These are phyloP conservation scores for Cyphomyrus plagiostoma DNA, from an alignment of 2,113 vertebrate species.

Conservation along the genomic window DNA sequence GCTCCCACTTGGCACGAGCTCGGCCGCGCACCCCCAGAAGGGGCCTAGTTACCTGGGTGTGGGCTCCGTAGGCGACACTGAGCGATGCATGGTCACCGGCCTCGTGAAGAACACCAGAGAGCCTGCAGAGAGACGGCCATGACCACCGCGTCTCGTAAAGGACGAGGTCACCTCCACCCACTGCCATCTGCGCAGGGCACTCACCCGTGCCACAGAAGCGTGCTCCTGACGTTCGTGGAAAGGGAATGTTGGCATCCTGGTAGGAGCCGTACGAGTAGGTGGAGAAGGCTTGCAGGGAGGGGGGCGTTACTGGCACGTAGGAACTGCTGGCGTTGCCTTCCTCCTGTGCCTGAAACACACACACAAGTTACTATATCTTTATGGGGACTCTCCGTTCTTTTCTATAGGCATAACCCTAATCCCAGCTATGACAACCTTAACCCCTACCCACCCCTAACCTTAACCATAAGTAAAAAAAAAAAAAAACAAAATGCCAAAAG, in stretches of 20 bases:
- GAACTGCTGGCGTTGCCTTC: constrained; percentile 74
- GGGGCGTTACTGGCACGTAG: constrained; percentile 75
- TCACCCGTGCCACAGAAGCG: constrained; percentile 91
- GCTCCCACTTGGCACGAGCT: constrained; percentile 36
- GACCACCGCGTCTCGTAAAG: neutral
- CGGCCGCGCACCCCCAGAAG: neutral
- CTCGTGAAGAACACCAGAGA: constrained; percentile 94
- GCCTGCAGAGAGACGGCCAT: constrained; percentile 50
- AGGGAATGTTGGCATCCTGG: constrained; percentile 97
- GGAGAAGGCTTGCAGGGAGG: constrained; percentile 81
- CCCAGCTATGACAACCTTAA: too few relatives aligned
- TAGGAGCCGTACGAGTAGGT: constrained; percentile 94
- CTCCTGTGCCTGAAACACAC: constrained; percentile 75
- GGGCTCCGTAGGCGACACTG: constrained; percentile 81
- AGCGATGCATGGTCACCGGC: constrained; percentile 90
- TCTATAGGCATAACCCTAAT: too few relatives aligned
- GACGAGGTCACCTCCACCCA: neutral
- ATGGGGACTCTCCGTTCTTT: too few relatives aligned
- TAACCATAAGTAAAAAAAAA: too few relatives aligned
- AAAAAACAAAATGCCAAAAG: too few relatives aligned
- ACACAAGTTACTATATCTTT: neutral
- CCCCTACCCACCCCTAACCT: too few relatives aligned
- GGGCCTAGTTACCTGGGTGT: constrained; percentile 74
- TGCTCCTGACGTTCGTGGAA: constrained; percentile 93
- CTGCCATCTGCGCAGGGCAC: neutral